Conservation (phyloP, 2,113 vertebrate species). For the Bothrops jararaca region DNA sequence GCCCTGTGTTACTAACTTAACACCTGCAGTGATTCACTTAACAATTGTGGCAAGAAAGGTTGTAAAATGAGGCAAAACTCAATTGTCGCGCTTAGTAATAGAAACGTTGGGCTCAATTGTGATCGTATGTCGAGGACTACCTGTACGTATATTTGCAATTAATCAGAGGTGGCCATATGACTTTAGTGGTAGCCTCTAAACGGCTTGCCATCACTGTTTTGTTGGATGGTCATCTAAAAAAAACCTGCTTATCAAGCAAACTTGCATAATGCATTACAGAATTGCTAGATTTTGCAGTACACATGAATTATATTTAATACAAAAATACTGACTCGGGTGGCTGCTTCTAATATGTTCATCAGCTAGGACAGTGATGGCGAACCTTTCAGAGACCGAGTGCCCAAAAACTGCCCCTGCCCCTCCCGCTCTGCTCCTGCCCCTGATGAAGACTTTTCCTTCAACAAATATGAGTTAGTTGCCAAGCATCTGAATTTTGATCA, state of each 20-base stretch:
- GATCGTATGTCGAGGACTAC: background rate
- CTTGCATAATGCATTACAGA: background rate
- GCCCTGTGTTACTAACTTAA: background rate
- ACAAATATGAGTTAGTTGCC: background rate
- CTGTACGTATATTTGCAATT: background rate
- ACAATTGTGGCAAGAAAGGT: background rate
- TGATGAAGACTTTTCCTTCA: too few relatives aligned
- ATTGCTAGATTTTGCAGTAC: background rate
- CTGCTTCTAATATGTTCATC: background rate
- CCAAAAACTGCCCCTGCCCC: too few relatives aligned
- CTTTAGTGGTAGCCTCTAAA: background rate
- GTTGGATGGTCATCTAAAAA: background rate
- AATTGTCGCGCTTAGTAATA: background rate
- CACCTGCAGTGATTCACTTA: background rate
- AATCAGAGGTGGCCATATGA: background rate
- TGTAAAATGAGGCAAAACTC: background rate
- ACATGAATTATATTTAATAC: background rate
- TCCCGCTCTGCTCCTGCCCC: too few relatives aligned
- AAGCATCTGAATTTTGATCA: background rate
- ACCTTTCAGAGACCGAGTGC: too few relatives aligned
- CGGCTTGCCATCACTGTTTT: too few relatives aligned
- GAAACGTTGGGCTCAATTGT: background rate
- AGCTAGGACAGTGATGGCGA: background rate
- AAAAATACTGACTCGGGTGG: background rate
- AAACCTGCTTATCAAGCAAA: background rate